Percentiles rank a stretch among this genome's conserved stretches.
phyloP scores from a whole-genome alignment of 1,140 invertebrate genomes.

The Augochlora pura region DNA sequence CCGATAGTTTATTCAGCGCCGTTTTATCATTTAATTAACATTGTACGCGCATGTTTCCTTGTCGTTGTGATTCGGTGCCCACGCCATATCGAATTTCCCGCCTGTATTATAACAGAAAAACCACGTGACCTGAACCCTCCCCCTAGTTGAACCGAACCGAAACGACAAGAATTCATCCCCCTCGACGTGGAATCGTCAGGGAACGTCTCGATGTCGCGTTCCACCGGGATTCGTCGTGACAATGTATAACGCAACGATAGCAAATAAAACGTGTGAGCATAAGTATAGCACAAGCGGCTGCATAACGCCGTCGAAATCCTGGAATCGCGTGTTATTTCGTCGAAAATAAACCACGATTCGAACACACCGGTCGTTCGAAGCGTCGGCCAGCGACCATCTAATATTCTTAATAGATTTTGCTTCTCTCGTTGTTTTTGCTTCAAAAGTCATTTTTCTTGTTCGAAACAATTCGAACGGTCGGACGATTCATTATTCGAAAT shows the following conservation, averaged over 20 bases:
- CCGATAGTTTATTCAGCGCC: not conserved
- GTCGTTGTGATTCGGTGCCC: constrained; percentile 1
- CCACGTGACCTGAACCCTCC: not conserved
- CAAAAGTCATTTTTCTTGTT: too few species aligned
- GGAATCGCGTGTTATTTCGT: not conserved
- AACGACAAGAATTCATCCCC: not conserved
- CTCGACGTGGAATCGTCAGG: not conserved
- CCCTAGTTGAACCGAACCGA: not conserved
- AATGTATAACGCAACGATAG: constrained; percentile 21
- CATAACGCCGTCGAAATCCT: not conserved
- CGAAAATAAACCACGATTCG: constrained; percentile 1
- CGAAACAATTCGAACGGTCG: too few species aligned
- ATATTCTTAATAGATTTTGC: too few species aligned
- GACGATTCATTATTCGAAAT: too few species aligned
- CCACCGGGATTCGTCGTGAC: not conserved
- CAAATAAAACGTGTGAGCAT: constrained; percentile 23
- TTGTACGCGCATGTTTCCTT: not conserved
- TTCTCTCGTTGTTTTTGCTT: too few species aligned
- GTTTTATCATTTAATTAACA: constrained; percentile 30
- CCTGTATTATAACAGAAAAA: not conserved
- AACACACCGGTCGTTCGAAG: too few species aligned
- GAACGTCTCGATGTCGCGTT: not conserved
- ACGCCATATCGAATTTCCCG: not conserved
- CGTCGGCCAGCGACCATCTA: too few species aligned
- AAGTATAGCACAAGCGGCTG: not conserved